Conservation (phyloP, 2,113 vertebrate genomes). For the Hylia prasina region DNA sequence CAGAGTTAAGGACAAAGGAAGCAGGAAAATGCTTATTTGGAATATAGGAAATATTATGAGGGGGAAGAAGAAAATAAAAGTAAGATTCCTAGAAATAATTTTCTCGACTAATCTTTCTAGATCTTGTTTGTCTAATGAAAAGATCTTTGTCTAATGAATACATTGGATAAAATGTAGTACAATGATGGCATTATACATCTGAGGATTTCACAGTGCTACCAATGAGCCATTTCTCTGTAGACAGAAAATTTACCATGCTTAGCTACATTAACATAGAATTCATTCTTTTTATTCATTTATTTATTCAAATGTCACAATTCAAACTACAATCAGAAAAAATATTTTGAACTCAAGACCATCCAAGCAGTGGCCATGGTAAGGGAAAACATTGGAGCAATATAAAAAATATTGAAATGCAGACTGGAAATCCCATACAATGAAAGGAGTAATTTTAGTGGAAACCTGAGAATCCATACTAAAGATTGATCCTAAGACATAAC, state of each 20-base stretch:
- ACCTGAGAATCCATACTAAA: background rate
- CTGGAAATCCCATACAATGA: background rate
- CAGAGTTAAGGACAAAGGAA: background rate
- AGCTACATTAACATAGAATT: background rate
- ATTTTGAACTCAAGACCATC: background rate
- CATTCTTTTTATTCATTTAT: background rate
- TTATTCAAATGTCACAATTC: background rate
- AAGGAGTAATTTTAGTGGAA: background rate
- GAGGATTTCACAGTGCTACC: background rate
- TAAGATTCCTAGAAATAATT: background rate
- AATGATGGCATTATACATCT: background rate
- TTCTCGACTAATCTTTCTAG: background rate
- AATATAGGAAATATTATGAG: background rate
- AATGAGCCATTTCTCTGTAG: background rate
- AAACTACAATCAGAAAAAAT: background rate
- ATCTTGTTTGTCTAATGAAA: background rate
- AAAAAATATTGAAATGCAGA: rapidly evolving
- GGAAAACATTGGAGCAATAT: background rate
- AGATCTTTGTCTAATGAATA: background rate
- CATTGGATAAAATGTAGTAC: background rate
- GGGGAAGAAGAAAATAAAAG: background rate
- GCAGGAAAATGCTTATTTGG: background rate
- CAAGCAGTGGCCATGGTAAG: background rate
- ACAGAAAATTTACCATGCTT: background rate
- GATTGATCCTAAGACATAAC: background rate